A percentile compares a stretch with the other conserved stretches of the same genome.
phyloP scores from a whole-genome alignment of 2,113 vertebrate genomes.

The Phalacrocorax carbo region DNA sequence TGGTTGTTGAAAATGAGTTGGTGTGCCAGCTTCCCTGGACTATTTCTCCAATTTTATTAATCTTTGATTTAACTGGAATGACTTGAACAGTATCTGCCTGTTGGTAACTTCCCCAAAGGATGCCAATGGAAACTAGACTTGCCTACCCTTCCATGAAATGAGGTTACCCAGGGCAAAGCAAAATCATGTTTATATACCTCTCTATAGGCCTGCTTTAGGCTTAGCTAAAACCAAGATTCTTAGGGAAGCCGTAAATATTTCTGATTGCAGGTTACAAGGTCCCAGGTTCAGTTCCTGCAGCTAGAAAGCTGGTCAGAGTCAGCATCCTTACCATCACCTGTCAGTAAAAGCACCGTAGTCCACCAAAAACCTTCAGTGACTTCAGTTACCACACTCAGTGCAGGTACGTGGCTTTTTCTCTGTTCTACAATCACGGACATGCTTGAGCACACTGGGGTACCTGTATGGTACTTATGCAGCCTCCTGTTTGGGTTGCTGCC shows the following conservation, averaged over 20 bases:
- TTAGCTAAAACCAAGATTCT: not conserved
- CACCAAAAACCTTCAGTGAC: not conserved
- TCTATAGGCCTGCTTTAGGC: not conserved
- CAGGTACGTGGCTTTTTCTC: not conserved
- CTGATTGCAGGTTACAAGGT: not conserved
- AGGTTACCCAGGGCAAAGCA: not conserved
- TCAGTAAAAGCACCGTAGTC: not conserved
- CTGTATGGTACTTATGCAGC: not conserved
- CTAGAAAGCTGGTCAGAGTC: not conserved
- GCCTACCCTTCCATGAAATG: not conserved
- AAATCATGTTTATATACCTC: not conserved
- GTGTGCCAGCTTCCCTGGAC: not conserved
- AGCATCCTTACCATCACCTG: not conserved
- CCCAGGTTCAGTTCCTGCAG: not conserved
- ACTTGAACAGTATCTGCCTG: not conserved
- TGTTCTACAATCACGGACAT: accelerated
- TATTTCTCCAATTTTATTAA: not conserved
- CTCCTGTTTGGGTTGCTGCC: not conserved
- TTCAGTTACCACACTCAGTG: not conserved
- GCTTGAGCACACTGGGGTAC: no score
- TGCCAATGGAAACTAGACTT: not conserved
- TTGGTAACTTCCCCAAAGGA: not conserved
- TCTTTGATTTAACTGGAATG: not conserved
- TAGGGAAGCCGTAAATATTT: not conserved
- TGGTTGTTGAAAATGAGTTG: not conserved